A percentile compares a stretch with the other conserved stretches of the same genome.
These are phyloP conservation scores for Sphaeridia pumilis DNA, from an alignment of 2,888 invertebrate genomes.

Conservation along the genomic window DNA sequence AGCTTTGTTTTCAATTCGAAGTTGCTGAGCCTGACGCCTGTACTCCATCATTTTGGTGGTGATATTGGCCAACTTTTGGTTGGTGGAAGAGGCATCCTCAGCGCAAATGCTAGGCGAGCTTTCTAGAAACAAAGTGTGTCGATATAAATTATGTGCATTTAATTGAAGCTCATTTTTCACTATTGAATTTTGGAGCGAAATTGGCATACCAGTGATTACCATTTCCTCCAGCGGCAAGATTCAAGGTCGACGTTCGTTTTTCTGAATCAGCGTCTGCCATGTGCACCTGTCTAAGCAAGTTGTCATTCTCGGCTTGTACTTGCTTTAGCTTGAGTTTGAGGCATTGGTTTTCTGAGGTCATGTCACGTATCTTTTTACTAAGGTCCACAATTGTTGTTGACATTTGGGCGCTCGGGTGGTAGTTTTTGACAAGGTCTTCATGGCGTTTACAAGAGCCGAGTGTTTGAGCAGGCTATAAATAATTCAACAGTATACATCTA, in stretches of 20 bases:
- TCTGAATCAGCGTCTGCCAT: too few relatives aligned
- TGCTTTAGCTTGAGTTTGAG: slow-evolving; percentile 49
- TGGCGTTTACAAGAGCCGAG: neutral
- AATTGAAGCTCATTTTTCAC: too few relatives aligned
- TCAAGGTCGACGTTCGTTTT: too few relatives aligned
- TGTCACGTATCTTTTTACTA: slow-evolving; percentile 54
- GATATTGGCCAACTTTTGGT: slow-evolving; percentile 23
- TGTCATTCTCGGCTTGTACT: slow-evolving; percentile 39
- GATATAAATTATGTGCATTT: too few relatives aligned
- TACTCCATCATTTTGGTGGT: slow-evolving; percentile 35
- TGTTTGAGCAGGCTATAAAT: neutral
- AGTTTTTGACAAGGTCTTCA: too few relatives aligned
- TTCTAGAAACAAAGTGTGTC: too few relatives aligned
- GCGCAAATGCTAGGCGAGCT: slow-evolving; percentile 1
- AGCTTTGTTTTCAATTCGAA: slow-evolving; percentile 53
- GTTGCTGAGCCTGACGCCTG: slow-evolving; percentile 54
- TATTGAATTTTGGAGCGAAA: too few relatives aligned
- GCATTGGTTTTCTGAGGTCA: slow-evolving; percentile 42
- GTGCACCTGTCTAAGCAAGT: slow-evolving; percentile 6
- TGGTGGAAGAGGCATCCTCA: slow-evolving; percentile 8
- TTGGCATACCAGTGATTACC: too few relatives aligned
- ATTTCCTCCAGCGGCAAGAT: neutral
- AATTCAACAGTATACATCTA: too few relatives aligned
- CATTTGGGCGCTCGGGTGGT: slow-evolving; percentile 6
- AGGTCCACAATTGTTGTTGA: slow-evolving; percentile 53